These are phyloP conservation scores for Euplagia quadripunctaria DNA, from an alignment of 2,888 invertebrate genomes.

Conservation along the genomic window DNA sequence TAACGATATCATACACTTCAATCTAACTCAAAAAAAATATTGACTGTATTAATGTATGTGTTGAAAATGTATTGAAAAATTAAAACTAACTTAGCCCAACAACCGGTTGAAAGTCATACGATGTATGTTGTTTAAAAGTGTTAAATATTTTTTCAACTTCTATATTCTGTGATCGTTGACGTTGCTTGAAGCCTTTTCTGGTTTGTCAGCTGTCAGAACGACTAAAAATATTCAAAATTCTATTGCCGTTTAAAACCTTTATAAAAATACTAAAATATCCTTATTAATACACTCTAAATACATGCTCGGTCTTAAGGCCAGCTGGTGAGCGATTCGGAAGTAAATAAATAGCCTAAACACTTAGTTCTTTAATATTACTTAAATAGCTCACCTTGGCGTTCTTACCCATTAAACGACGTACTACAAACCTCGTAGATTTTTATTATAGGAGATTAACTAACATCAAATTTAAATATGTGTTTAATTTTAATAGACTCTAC, in stretches of 20 bases:
- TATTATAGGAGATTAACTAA: slow-evolving; percentile 37
- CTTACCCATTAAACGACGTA: slow-evolving; percentile 38
- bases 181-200: neutral
- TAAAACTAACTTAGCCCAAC: too few species aligned
- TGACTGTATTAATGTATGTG: too few species aligned
- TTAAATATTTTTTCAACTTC: neutral
- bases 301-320: neutral
- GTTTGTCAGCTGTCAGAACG: too few species aligned
- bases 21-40: too few species aligned
- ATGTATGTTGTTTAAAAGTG: too few species aligned
- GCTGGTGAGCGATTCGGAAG: neutral
- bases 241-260: neutral
- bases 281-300: neutral
- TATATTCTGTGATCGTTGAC: neutral
- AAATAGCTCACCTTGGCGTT: slow-evolving; percentile 40
- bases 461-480: slow-evolving; percentile 35
- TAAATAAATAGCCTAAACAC: slow-evolving; percentile 13
- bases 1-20: too few species aligned
- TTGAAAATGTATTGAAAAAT: too few species aligned
- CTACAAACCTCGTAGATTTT: slow-evolving; percentile 40
- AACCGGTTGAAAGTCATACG: too few species aligned
- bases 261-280: neutral
- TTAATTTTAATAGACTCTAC: slow-evolving; percentile 40
- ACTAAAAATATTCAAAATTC: neutral
- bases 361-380: slow-evolving; percentile 38